Evolutionary conservation across 2,888 invertebrate genomes (phyloP).

Genomic region (Achlya flavicornis): DNA sequence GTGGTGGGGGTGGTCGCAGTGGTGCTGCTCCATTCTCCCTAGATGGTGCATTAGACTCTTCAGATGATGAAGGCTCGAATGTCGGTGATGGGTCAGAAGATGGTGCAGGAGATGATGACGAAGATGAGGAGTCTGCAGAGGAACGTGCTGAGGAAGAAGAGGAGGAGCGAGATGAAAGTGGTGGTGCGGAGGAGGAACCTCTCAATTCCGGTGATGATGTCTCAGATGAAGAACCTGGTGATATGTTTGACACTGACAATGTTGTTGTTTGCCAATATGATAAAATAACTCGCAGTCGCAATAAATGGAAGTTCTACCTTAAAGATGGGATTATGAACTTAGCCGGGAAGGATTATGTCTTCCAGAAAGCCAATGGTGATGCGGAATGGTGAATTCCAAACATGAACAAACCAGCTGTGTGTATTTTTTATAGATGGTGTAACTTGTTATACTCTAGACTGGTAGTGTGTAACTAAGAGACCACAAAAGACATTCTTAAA

Average conservation of each 20-base stretch:
- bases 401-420: slow-evolving; percentile 57
- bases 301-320: slow-evolving; percentile 99
- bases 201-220: slow-evolving; percentile 98
- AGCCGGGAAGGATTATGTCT: slow-evolving; percentile 98
- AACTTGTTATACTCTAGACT: slow-evolving; percentile 60
- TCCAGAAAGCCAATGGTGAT: slow-evolving; percentile 99
- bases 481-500: slow-evolving; percentile 47
- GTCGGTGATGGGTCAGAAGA: slow-evolving; percentile 85
- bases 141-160: slow-evolving; percentile 86
- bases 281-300: slow-evolving; percentile 99
- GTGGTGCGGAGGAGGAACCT: slow-evolving; percentile 91
- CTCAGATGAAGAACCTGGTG: slow-evolving; percentile 96
- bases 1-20: slow-evolving; percentile 76
- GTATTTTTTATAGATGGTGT: slow-evolving; percentile 65
- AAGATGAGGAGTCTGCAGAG: slow-evolving; percentile 91
- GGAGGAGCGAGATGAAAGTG: slow-evolving; percentile 88
- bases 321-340: slow-evolving; percentile 99
- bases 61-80: slow-evolving; percentile 90
- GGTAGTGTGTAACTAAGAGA: slow-evolving; percentile 50
- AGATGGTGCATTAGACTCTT: slow-evolving; percentile 88
- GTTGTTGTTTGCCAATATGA: slow-evolving; percentile 99
- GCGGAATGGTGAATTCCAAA: slow-evolving; percentile 95
- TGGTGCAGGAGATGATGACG: slow-evolving; percentile 87
- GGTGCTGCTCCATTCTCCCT: slow-evolving; percentile 76
- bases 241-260: slow-evolving; percentile 99